Conservation (phyloP, 2,888 invertebrate genomes). For the Falcaria lacertinaria region DNA sequence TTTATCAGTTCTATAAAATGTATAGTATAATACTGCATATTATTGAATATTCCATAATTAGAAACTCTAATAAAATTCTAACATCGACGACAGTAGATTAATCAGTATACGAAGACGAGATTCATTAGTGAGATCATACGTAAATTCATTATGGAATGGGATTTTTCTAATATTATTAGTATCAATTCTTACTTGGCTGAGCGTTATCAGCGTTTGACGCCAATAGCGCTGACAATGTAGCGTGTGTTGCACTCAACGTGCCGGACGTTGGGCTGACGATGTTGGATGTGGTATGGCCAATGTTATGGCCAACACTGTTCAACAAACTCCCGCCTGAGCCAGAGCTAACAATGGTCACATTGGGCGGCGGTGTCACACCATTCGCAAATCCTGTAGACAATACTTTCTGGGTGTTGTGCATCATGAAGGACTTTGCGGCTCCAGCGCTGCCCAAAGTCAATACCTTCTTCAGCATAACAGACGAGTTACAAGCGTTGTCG, state of each 20-base stretch:
- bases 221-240: slow-evolving; percentile 67
- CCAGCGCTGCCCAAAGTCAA: slow-evolving; percentile 70
- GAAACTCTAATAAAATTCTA: background rate
- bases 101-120: background rate
- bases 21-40: background rate
- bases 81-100: background rate
- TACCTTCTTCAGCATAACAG: slow-evolving; percentile 75
- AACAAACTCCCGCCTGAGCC: slow-evolving; percentile 52
- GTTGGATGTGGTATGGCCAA: slow-evolving; percentile 40
- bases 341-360: slow-evolving; percentile 72
- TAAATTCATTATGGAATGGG: slow-evolving; percentile 13
- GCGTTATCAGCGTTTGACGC: slow-evolving; percentile 42
- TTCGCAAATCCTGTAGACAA: slow-evolving; percentile 69
- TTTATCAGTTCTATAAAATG: slow-evolving; percentile 8
- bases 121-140: slow-evolving; percentile 20
- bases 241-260: slow-evolving; percentile 71
- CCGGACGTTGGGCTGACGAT: slow-evolving; percentile 58
- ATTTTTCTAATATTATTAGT: slow-evolving; percentile 7
- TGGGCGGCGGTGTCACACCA: slow-evolving; percentile 65
- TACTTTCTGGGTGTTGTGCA: slow-evolving; percentile 75
- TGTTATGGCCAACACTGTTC: slow-evolving; percentile 30
- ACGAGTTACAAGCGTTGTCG: slow-evolving; percentile 73
- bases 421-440: slow-evolving; percentile 69
- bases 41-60: background rate
- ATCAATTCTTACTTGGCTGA: slow-evolving; percentile 25